A percentile compares a stretch with the other conserved stretches of the same genome.
phyloP scores from a whole-genome alignment of 2,888 invertebrate genomes.

The Mythimna ferrago region DNA sequence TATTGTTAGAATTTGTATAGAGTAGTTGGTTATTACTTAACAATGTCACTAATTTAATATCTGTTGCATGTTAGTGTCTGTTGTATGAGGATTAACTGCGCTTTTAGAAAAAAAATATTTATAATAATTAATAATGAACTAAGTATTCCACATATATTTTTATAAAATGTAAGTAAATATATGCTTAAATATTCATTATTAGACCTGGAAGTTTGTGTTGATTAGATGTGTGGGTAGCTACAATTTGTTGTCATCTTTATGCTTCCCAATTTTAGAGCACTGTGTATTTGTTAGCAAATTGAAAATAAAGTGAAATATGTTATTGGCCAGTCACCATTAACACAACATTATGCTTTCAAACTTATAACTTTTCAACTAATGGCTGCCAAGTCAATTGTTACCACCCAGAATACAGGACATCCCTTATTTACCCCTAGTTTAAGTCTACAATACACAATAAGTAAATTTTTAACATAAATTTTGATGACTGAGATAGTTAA shows the following conservation, averaged over 20 bases:
- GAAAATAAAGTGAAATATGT: slow-evolving; percentile 12
- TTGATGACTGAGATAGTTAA: slow-evolving; percentile 67
- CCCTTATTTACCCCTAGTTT: slow-evolving; percentile 21
- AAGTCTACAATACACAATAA: slow-evolving; percentile 14
- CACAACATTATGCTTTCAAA: slow-evolving; percentile 10
- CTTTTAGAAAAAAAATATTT: slow-evolving; percentile 22
- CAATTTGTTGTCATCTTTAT: slow-evolving; percentile 8
- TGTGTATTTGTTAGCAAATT: slow-evolving; percentile 10
- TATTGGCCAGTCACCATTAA: slow-evolving; percentile 14
- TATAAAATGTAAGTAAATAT: slow-evolving; percentile 13
- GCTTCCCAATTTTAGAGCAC: slow-evolving; percentile 13
- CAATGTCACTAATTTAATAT: slow-evolving; percentile 47
- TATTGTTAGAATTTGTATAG: slow-evolving; percentile 36
- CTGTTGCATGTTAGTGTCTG: slow-evolving; percentile 13
- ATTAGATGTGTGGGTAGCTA: slow-evolving; percentile 13
- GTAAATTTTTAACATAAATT: slow-evolving; percentile 40
- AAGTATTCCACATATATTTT: slow-evolving; percentile 16
- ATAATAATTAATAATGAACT: slow-evolving; percentile 29
- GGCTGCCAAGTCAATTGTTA: slow-evolving; percentile 14
- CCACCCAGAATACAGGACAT: not conserved
- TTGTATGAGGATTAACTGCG: slow-evolving; percentile 20
- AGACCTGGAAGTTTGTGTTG: slow-evolving; percentile 1
- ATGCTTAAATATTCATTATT: slow-evolving; percentile 6
- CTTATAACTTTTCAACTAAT: not conserved
- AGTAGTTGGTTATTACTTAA: slow-evolving; percentile 46